phyloP scores from a whole-genome alignment of 1,140 invertebrate species.

The Pseudoatta argentina region DNA sequence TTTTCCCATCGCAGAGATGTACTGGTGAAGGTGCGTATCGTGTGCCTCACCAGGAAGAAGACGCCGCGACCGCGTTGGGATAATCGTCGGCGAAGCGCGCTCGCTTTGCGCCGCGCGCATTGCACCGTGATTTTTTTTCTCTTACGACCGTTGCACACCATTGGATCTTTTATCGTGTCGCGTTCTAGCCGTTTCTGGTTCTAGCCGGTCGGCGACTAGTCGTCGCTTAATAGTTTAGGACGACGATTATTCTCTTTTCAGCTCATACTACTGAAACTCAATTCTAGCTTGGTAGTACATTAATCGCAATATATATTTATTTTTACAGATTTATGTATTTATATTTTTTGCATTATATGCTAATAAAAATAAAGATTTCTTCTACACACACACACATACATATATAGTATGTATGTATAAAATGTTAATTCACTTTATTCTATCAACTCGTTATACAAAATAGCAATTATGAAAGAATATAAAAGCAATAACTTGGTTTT shows the following conservation, averaged over 20 bases:
- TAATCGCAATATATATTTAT: not conserved
- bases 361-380: not conserved
- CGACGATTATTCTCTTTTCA: slow-evolving; percentile 7
- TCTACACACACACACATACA: too few relatives aligned
- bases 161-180: not conserved
- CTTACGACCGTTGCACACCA: not conserved
- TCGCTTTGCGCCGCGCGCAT: not conserved
- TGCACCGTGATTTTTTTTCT: slow-evolving; percentile 12
- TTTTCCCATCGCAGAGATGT: not conserved
- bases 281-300: not conserved
- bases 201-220: not conserved
- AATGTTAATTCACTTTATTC: not conserved
- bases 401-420: too few relatives aligned
- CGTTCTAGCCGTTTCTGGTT: slow-evolving; percentile 28
- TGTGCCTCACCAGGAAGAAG: slow-evolving; percentile 40
- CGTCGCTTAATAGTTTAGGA: not conserved
- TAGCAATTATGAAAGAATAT: too few relatives aligned
- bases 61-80: not conserved
- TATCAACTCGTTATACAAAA: not conserved
- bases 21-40: slow-evolving; percentile 20
- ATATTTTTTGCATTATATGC: not conserved
- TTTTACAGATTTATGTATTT: not conserved
- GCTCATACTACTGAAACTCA: not conserved
- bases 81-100: not conserved
- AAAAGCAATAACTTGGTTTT: not conserved